phyloP scores from a whole-genome alignment of 2,797 vertebrate genomes.

The Synaphobranchus kaupii region DNA sequence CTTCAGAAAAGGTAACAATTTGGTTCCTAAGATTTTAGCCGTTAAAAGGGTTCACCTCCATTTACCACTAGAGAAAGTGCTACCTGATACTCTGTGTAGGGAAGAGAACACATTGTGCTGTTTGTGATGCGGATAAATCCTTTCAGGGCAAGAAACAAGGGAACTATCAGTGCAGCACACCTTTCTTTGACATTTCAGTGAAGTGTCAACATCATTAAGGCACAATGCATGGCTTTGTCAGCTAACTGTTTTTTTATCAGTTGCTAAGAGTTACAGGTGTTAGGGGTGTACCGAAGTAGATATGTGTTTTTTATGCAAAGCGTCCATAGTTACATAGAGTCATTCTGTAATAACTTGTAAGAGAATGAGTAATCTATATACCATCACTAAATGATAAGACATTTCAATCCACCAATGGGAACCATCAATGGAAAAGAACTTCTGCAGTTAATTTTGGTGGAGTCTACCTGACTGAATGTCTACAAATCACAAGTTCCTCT shows the following conservation, averaged over 20 bases:
- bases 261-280: neutral
- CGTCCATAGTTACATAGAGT: neutral
- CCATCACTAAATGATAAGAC: neutral
- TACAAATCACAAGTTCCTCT: neutral
- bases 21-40: neutral
- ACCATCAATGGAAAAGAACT: neutral
- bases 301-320: neutral
- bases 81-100: neutral
- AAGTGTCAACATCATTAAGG: neutral
- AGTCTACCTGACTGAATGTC: neutral
- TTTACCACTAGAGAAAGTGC: too few species aligned
- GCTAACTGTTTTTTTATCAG: neutral
- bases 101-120: neutral
- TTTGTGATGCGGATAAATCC: neutral
- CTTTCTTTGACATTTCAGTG: neutral
- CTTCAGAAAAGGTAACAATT: neutral
- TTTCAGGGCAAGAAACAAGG: neutral
- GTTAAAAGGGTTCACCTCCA: too few species aligned
- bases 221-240: neutral
- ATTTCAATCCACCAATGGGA: neutral
- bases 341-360: neutral
- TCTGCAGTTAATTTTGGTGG: neutral
- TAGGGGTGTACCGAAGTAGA: neutral
- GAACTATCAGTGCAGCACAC: conserved; percentile 4
- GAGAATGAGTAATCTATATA: neutral